These are phyloP conservation scores for Ursus arctos DNA, from an alignment of 2,113 vertebrate genomes.

Conservation along the genomic window DNA sequence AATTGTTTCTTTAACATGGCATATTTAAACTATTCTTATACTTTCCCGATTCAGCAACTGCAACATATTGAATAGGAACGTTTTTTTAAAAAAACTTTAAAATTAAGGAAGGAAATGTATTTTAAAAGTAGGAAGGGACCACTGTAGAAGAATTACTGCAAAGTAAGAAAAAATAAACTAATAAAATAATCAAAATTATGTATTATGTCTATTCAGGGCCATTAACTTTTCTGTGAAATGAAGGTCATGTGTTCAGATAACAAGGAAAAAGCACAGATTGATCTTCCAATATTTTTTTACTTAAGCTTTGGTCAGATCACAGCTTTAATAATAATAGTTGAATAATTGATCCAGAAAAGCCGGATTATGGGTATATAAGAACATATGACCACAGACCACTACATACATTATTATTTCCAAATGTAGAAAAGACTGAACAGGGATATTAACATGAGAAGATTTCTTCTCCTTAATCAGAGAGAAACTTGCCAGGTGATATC, in stretches of 20 bases:
- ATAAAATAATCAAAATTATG: background rate
- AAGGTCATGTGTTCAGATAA: background rate
- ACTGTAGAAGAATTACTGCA: background rate
- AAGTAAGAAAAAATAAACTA: background rate
- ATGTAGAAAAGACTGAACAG: background rate
- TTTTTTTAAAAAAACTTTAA: slow-evolving; percentile 24
- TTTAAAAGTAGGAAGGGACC: background rate
- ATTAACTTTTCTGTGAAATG: slow-evolving; percentile 3
- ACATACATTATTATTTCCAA: slow-evolving; percentile 6
- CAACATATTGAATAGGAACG: background rate
- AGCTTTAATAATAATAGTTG: slow-evolving; percentile 8
- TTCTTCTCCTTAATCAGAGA: slow-evolving; percentile 2
- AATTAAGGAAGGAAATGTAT: slow-evolving; percentile 6
- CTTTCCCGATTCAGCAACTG: background rate
- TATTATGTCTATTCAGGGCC: background rate
- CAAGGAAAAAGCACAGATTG: background rate
- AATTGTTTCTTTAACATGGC: background rate
- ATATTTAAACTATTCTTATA: background rate
- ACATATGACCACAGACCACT: background rate
- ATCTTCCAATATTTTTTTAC: background rate
- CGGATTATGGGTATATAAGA: background rate
- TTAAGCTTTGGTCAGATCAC: slow-evolving; percentile 33
- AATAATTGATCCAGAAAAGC: background rate
- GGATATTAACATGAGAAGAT: background rate
- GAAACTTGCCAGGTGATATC: background rate